Conservation (phyloP, 1,140 invertebrate species). For the Armadillidium nasatum region DNA sequence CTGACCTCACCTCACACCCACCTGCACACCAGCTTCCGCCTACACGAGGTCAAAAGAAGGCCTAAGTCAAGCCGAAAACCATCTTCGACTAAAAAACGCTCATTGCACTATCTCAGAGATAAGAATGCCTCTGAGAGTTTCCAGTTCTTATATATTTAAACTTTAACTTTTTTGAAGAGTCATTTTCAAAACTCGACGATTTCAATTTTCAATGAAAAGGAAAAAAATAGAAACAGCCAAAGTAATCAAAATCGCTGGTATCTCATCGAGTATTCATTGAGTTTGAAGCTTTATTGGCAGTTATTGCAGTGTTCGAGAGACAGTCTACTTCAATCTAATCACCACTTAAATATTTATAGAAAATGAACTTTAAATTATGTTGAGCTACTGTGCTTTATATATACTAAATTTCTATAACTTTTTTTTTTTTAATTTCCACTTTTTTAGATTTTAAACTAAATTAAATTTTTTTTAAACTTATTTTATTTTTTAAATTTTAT, state of each 20-base stretch:
- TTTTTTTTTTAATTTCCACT: no score
- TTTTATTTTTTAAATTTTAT: no score
- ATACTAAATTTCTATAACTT: not conserved
- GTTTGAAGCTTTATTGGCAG: conserved; percentile 24
- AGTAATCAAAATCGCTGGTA: not conserved
- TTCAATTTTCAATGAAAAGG: not conserved
- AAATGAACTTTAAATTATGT: not conserved
- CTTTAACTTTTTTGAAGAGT: no score
- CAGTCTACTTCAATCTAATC: conserved; percentile 25
- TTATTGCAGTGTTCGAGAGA: conserved; percentile 12
- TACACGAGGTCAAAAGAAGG: conserved; percentile 25
- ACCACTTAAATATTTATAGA: conserved; percentile 25
- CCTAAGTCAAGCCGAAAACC: conserved; percentile 8
- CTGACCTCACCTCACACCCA: conserved; percentile 41
- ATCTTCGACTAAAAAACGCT: not conserved
- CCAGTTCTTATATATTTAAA: no score
- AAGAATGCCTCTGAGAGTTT: not conserved
- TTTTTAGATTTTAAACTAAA: no score
- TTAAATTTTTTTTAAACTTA: no score
- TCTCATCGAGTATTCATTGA: conserved; percentile 30
- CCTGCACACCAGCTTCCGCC: conserved; percentile 31
- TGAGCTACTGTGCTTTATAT: not conserved
- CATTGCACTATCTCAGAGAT: not conserved
- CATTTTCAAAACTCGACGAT: not conserved
- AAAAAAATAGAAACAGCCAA: not conserved